A percentile compares a stretch with the other conserved stretches of the same genome.
Conservation (phyloP, 1,140 invertebrate genomes). For the Helicorthomorpha holstii region DNA sequence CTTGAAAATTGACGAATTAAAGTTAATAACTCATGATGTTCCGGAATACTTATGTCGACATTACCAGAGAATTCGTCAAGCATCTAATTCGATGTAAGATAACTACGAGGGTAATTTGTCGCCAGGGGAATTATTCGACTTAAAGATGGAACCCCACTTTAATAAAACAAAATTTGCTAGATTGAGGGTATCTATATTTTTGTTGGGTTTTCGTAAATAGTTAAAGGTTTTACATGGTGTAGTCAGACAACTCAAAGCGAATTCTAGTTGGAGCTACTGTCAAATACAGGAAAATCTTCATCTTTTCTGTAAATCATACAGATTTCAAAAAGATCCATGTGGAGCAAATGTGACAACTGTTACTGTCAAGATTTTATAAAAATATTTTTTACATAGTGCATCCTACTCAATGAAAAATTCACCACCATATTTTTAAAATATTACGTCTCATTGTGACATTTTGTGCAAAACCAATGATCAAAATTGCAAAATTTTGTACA, state of each 20-base stretch:
- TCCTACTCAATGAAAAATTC: no score
- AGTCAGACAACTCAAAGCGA: not conserved
- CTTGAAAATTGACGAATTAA: slow-evolving; percentile 62
- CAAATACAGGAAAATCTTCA: no score
- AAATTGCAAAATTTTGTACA: no score
- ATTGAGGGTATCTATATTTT: slow-evolving; percentile 19
- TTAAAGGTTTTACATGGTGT: not conserved
- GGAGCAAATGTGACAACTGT: no score
- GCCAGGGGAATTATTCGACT: slow-evolving; percentile 1
- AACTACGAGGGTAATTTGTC: not conserved
- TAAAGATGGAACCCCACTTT: slow-evolving; percentile 12
- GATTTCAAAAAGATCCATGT: no score
- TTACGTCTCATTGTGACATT: no score
- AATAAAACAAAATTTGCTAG: slow-evolving; percentile 33
- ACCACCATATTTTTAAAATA: no score
- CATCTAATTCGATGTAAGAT: not conserved
- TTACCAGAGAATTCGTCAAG: slow-evolving; percentile 56
- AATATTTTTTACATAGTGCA: no score
- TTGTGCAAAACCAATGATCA: no score
- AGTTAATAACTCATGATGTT: slow-evolving; percentile 63
- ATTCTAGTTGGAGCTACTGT: not conserved
- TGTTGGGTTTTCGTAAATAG: not conserved
- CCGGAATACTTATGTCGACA: slow-evolving; percentile 60
- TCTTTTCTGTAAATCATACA: no score
- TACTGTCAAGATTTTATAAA: no score